Percentiles rank a stretch among this genome's conserved stretches.
Evolutionary conservation across 2,797 vertebrate genomes (phyloP).

Genomic region (Galagoides demidoff): DNA sequence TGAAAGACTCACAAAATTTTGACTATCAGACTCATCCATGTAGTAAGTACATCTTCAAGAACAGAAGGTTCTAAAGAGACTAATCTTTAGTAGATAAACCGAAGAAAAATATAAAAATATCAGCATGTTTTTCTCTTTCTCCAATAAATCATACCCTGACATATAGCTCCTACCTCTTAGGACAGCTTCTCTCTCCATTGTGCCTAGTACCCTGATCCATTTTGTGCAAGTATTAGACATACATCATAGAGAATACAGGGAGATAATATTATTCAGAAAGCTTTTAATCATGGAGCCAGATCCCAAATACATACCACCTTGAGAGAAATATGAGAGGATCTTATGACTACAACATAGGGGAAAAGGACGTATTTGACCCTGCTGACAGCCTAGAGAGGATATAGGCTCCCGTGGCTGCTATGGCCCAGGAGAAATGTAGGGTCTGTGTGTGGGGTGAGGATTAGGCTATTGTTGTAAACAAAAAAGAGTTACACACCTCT

Average conservation of each 20-base stretch:
- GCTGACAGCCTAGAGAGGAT: background rate
- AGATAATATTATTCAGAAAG: background rate
- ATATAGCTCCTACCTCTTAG: background rate
- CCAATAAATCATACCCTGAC: background rate
- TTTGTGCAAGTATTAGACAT: background rate
- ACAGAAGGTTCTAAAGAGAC: background rate
- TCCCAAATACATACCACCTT: background rate
- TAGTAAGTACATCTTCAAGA: background rate
- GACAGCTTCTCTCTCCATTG: background rate
- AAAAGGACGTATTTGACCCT: no score
- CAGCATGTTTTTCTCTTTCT: background rate
- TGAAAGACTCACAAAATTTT: background rate
- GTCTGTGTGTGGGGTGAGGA: no score
- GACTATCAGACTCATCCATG: background rate
- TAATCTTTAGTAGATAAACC: background rate
- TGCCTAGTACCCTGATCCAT: background rate
- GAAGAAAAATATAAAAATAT: background rate
- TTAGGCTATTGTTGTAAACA: background rate
- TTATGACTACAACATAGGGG: background rate
- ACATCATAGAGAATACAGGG: background rate
- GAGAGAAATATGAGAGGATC: background rate
- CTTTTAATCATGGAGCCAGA: background rate
- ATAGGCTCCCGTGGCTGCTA: no score
- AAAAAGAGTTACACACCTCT: background rate
- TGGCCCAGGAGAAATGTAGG: background rate